Conservation (phyloP, 2,113 vertebrate species). For the Nematolebias whitei region DNA sequence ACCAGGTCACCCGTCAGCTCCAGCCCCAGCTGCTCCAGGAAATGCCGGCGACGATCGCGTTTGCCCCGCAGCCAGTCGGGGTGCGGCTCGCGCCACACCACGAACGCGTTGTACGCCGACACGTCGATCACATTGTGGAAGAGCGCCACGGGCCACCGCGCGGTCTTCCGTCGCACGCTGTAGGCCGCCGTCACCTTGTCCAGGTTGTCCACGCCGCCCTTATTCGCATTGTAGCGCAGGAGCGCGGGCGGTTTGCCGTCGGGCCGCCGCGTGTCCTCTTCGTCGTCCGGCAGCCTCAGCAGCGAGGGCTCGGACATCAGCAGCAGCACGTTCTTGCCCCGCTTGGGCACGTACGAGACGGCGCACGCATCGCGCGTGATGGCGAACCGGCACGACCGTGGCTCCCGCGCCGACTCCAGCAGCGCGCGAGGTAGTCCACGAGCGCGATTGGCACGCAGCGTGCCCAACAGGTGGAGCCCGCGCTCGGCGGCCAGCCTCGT, state of each 20-base stretch:
- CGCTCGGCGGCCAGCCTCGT: neutral
- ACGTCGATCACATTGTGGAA: neutral
- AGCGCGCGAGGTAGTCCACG: too few relatives aligned
- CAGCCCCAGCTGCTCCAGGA: constrained; percentile 17
- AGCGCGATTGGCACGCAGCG: neutral
- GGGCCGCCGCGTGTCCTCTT: too few relatives aligned
- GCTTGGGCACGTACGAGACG: neutral
- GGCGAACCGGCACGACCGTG: too few relatives aligned
- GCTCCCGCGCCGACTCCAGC: too few relatives aligned
- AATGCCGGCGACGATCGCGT: neutral
- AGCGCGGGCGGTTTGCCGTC: neutral
- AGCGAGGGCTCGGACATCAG: neutral
- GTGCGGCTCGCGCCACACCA: neutral
- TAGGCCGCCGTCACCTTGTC: neutral
- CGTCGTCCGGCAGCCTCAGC: neutral
- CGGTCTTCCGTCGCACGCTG: too few relatives aligned
- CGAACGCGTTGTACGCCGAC: neutral
- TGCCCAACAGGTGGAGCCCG: neutral
- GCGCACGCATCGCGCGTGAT: too few relatives aligned
- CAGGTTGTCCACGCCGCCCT: neutral
- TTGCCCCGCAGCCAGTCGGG: neutral
- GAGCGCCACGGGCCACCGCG: neutral
- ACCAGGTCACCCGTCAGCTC: neutral
- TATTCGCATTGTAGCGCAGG: neutral
- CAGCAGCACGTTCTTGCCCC: neutral